phyloP scores from a whole-genome alignment of 2,888 invertebrate species.

The Spodoptera picta region DNA sequence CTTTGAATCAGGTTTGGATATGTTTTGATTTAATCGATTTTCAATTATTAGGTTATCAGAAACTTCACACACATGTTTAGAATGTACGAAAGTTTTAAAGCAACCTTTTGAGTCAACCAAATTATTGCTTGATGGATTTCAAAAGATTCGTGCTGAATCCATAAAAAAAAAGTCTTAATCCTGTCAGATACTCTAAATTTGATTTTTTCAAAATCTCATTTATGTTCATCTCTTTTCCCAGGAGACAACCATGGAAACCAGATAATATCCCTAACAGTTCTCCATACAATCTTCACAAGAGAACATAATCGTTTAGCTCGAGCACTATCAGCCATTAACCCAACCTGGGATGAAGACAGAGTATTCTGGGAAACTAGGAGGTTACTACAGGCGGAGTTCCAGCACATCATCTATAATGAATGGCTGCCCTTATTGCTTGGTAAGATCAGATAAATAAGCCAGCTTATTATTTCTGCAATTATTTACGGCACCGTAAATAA shows the following conservation, averaged over 20 bases:
- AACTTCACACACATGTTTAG: no score
- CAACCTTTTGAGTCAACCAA: no score
- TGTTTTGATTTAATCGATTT: not conserved
- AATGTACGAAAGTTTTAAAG: no score
- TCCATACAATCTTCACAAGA: slow-evolving; percentile 93
- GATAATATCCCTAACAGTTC: slow-evolving; percentile 91
- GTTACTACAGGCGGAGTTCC: slow-evolving; percentile 92
- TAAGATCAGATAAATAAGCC: slow-evolving; percentile 60
- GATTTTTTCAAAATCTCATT: not conserved
- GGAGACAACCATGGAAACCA: slow-evolving; percentile 94
- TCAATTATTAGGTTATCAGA: not conserved
- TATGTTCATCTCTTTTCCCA: slow-evolving; percentile 61
- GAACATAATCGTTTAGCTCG: slow-evolving; percentile 94
- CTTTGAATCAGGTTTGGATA: slow-evolving; percentile 89
- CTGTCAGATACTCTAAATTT: no score
- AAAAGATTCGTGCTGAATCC: no score
- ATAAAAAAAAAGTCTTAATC: no score
- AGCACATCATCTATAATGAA: slow-evolving; percentile 94
- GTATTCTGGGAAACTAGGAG: slow-evolving; percentile 92
- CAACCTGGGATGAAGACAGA: slow-evolving; percentile 92
- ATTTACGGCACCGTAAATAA: no score
- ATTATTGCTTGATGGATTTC: no score
- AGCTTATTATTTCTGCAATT: no score
- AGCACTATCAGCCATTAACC: slow-evolving; percentile 90
- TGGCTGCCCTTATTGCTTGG: slow-evolving; percentile 94